Conservation (phyloP, 64 coral and sea anemone genomes). For the Catalaphyllia jardinei region DNA sequence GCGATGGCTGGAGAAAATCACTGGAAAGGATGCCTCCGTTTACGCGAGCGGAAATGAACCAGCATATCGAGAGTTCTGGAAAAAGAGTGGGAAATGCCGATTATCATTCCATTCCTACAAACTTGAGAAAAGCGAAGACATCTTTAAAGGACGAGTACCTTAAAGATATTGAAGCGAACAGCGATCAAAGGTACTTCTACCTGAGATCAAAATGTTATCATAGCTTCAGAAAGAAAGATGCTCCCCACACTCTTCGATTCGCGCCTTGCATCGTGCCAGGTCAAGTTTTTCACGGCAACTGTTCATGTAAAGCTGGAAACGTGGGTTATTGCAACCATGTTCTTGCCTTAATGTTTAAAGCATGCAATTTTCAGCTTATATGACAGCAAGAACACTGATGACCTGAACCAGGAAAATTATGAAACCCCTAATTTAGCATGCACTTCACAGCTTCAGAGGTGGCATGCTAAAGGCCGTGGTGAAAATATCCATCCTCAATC, state of each 20-base stretch:
- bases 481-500: too few relatives aligned
- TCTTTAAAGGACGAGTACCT: slow-evolving; percentile 37
- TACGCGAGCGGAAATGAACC: too few relatives aligned
- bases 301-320: not conserved
- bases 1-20: too few relatives aligned
- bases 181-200: slow-evolving; percentile 35
- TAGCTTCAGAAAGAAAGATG: slow-evolving; percentile 30
- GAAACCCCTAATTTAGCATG: not conserved
- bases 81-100: too few relatives aligned
- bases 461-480: not conserved
- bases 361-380: slow-evolving; percentile 9
- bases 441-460: not conserved
- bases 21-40: too few relatives aligned
- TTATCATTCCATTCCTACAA: slow-evolving; percentile 14
- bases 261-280: not conserved
- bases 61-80: too few relatives aligned
- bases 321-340: not conserved
- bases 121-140: slow-evolving; percentile 37
- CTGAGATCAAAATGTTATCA: slow-evolving; percentile 22
- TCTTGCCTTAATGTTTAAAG: slow-evolving; percentile 2
- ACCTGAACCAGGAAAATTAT: not conserved
- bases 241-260: slow-evolving; percentile 23
- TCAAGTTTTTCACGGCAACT: not conserved
- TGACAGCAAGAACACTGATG: not conserved
- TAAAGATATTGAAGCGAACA: slow-evolving; percentile 24